Percentiles rank a stretch among this genome's conserved stretches.
phyloP scores from a whole-genome alignment of 1,140 invertebrate genomes.

The Ptiloglossa arizonensis region DNA sequence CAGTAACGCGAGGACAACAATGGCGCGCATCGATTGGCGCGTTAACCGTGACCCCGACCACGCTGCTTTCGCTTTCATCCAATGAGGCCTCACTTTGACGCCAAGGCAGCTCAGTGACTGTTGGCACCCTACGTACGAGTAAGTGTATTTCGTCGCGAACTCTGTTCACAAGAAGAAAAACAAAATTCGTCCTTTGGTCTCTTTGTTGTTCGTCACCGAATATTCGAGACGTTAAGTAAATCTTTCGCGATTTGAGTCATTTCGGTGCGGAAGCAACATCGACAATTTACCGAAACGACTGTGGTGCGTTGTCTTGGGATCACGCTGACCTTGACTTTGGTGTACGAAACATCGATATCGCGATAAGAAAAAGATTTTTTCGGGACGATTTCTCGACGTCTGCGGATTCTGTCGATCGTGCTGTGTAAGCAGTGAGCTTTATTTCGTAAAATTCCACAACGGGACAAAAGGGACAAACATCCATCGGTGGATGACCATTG shows the following conservation, averaged over 20 bases:
- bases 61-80: constrained; percentile 81
- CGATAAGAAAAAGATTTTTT: background rate
- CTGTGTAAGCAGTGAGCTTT: constrained; percentile 34
- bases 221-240: background rate
- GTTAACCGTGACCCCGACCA: constrained; percentile 81
- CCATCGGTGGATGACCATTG: background rate
- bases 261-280: background rate
- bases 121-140: constrained; percentile 76
- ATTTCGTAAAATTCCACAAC: background rate
- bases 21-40: constrained; percentile 80
- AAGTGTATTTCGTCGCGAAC: constrained; percentile 68
- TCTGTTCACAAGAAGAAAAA: constrained; percentile 47
- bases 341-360: constrained; percentile 2
- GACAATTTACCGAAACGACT: constrained; percentile 8
- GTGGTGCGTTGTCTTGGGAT: constrained; percentile 5
- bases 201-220: background rate
- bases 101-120: constrained; percentile 76
- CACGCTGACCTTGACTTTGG: constrained; percentile 60
- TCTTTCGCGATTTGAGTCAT: background rate
- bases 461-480: background rate
- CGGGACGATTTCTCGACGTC: background rate
- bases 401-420: background rate
- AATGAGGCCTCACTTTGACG: constrained; percentile 80
- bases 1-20: constrained; percentile 62
- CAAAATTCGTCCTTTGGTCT: constrained; percentile 15